These are phyloP conservation scores for Apeira syringaria DNA, from an alignment of 2,888 invertebrate genomes.

Conservation along the genomic window DNA sequence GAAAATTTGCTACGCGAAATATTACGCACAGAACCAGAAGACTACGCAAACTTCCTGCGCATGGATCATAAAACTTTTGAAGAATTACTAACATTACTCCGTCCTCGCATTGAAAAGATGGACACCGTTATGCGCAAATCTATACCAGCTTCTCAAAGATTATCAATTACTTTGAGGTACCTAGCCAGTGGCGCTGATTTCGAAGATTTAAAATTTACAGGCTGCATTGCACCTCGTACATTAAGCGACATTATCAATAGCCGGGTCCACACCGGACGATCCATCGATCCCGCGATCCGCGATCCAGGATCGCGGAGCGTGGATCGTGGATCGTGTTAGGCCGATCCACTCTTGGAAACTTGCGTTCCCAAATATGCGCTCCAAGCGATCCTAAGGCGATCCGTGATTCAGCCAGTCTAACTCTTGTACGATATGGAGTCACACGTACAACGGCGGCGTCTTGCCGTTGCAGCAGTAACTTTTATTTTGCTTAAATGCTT, in stretches of 20 bases:
- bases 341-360: no score
- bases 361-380: no score
- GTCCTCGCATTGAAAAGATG: slow-evolving; percentile 16
- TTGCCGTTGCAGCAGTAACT: no score
- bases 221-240: slow-evolving; percentile 18
- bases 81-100: slow-evolving; percentile 8
- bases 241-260: slow-evolving; percentile 15
- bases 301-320: no score
- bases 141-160: slow-evolving; percentile 20
- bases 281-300: no score
- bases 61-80: slow-evolving; percentile 10
- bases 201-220: slow-evolving; percentile 21
- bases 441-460: no score
- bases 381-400: no score
- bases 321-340: no score
- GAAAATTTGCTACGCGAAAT: slow-evolving; percentile 16
- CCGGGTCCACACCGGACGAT: no score
- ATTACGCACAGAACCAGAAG: slow-evolving; percentile 16
- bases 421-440: no score
- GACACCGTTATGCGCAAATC: slow-evolving; percentile 19
- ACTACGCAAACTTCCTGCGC: slow-evolving; percentile 17
- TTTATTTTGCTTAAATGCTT: no score
- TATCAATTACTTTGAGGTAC: slow-evolving; percentile 21
- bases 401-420: no score
- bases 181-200: slow-evolving; percentile 17